These are phyloP conservation scores for Magallana nippona DNA, from an alignment of 2,888 invertebrate species.

Conservation along the genomic window DNA sequence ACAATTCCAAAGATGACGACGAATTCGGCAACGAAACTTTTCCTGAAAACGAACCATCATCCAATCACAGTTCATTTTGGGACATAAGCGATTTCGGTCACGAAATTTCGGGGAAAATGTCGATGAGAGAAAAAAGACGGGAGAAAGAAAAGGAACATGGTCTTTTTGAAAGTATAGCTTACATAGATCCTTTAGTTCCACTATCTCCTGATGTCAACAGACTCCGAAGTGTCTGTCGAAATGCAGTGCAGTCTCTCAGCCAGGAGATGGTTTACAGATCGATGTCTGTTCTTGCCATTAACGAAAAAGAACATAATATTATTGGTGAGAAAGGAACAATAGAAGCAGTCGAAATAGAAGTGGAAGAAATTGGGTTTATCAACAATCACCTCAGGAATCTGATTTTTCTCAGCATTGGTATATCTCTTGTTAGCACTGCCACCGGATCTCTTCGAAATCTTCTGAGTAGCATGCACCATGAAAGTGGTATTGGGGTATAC, in stretches of 20 bases:
- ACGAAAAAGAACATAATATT: slow-evolving; percentile 34
- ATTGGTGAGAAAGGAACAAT: not conserved
- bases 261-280: slow-evolving; percentile 45
- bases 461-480: slow-evolving; percentile 76
- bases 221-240: slow-evolving; percentile 46
- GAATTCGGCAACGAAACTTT: not conserved
- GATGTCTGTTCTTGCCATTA: slow-evolving; percentile 34
- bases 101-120: slow-evolving; percentile 23
- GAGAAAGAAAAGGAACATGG: slow-evolving; percentile 11
- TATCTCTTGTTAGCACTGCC: slow-evolving; percentile 72
- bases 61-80: slow-evolving; percentile 40
- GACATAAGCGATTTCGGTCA: slow-evolving; percentile 41
- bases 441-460: slow-evolving; percentile 75
- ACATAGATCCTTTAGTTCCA: slow-evolving; percentile 46
- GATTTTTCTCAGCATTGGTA: slow-evolving; percentile 68
- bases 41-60: slow-evolving; percentile 12
- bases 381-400: slow-evolving; percentile 72
- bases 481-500: slow-evolving; percentile 73
- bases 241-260: slow-evolving; percentile 47
- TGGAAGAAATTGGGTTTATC: slow-evolving; percentile 44
- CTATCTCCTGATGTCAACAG: slow-evolving; percentile 41
- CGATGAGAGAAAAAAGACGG: not conserved
- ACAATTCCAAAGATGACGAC: not conserved
- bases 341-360: slow-evolving; percentile 28
- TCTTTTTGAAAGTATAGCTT: slow-evolving; percentile 44